These are phyloP conservation scores for Zelostemma sp. DNA, from an alignment of 1,140 invertebrate genomes.

Conservation along the genomic window DNA sequence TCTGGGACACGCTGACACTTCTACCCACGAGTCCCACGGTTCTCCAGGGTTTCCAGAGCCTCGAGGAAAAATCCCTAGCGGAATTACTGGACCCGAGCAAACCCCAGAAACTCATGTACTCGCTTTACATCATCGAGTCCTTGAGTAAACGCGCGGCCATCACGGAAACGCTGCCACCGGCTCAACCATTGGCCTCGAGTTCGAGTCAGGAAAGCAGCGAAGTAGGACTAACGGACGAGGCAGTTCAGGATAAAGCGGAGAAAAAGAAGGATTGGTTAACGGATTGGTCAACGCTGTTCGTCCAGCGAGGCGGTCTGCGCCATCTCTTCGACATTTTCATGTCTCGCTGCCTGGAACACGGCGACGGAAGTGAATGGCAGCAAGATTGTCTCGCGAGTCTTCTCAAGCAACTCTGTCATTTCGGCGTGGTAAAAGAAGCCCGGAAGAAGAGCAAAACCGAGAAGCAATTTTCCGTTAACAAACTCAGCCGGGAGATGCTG, in stretches of 20 bases:
- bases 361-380: slow-evolving; percentile 89
- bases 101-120: slow-evolving; percentile 95
- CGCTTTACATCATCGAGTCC: slow-evolving; percentile 90
- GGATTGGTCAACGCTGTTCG: slow-evolving; percentile 83
- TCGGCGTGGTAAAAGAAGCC: slow-evolving; percentile 78
- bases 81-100: slow-evolving; percentile 87
- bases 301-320: slow-evolving; percentile 86
- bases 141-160: slow-evolving; percentile 65
- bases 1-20: slow-evolving; percentile 94
- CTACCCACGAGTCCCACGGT: slow-evolving; percentile 90
- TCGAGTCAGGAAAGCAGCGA: slow-evolving; percentile 58
- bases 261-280: slow-evolving; percentile 52
- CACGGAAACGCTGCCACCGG: slow-evolving; percentile 13
- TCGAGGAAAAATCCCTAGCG: slow-evolving; percentile 75
- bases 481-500: slow-evolving; percentile 80
- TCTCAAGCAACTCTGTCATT: slow-evolving; percentile 85
- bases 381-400: slow-evolving; percentile 93
- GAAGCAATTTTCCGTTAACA: slow-evolving; percentile 74
- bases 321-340: slow-evolving; percentile 94
- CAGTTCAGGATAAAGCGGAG: slow-evolving; percentile 54
- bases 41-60: slow-evolving; percentile 84
- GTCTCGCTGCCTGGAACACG: slow-evolving; percentile 77
- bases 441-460: slow-evolving; percentile 71
- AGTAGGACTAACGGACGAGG: slow-evolving; percentile 51
- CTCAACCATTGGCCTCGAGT: slow-evolving; percentile 16